phyloP scores from a whole-genome alignment of 2,113 vertebrate species.

The Psophia crepitans region DNA sequence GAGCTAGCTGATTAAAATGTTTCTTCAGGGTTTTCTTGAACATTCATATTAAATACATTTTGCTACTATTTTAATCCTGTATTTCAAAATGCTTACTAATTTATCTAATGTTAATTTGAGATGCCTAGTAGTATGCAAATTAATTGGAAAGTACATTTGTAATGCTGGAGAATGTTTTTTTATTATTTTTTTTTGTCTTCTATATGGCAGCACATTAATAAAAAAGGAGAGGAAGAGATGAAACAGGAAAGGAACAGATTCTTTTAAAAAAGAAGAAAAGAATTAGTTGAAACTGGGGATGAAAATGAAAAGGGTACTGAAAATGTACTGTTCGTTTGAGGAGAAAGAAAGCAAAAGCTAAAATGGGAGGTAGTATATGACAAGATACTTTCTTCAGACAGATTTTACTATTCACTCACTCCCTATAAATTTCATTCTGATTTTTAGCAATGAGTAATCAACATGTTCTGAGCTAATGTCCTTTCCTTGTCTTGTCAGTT shows the following conservation, averaged over 20 bases:
- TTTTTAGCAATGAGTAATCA: background rate
- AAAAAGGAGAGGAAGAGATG: background rate
- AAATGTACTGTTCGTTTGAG: background rate
- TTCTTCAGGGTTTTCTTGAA: slow-evolving; percentile 20
- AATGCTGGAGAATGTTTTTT: background rate
- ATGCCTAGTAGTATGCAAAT: background rate
- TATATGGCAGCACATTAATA: background rate
- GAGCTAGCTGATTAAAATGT: slow-evolving; percentile 5
- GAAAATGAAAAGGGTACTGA: background rate
- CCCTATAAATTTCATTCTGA: background rate
- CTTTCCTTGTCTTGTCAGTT: slow-evolving; percentile 9
- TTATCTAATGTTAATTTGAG: background rate
- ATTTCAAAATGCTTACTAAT: slow-evolving; percentile 5
- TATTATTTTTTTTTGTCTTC: background rate
- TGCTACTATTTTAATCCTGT: background rate
- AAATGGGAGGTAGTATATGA: background rate
- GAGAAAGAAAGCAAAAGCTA: background rate
- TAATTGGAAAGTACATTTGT: background rate
- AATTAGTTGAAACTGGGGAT: background rate
- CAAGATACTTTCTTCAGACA: background rate
- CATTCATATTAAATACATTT: slow-evolving; percentile 1
- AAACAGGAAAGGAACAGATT: background rate
- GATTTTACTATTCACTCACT: background rate
- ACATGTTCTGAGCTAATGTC: background rate
- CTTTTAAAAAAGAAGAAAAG: background rate